phyloP scores from a whole-genome alignment of 2,888 invertebrate genomes.

The Cerastoderma edule region DNA sequence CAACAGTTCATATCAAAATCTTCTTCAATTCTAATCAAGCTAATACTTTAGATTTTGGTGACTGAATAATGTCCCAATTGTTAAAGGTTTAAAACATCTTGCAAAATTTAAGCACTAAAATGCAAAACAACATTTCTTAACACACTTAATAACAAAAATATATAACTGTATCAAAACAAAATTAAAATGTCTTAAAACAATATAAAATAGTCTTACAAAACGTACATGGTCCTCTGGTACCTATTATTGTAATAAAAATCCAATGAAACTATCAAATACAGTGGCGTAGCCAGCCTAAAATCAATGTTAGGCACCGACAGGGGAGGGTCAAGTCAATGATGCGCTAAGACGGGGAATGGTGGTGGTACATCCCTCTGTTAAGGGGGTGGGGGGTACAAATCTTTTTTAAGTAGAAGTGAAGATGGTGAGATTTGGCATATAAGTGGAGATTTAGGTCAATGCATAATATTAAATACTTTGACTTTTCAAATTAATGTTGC shows the following conservation, averaged over 20 bases:
- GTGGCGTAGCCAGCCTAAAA: background rate
- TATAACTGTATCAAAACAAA: slow-evolving; percentile 7
- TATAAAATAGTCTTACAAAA: slow-evolving; percentile 2
- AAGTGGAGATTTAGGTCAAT: too few species aligned
- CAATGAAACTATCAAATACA: background rate
- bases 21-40: too few species aligned
- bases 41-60: too few species aligned
- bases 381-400: background rate
- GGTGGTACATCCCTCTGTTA: background rate
- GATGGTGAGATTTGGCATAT: too few species aligned
- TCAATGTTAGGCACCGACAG: background rate
- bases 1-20: too few species aligned
- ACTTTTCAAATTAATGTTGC: too few species aligned
- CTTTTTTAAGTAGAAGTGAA: background rate
- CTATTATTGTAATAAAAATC: background rate
- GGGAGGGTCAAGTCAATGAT: background rate
- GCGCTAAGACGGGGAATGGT: background rate
- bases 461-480: too few species aligned
- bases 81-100: too few species aligned
- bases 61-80: too few species aligned
- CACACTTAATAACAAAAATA: too few species aligned
- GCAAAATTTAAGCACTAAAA: too few species aligned
- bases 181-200: slow-evolving; percentile 4
- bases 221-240: background rate
- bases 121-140: too few species aligned